phyloP scores from a whole-genome alignment of 2,113 vertebrate genomes.

The Corythornis cristatus region DNA sequence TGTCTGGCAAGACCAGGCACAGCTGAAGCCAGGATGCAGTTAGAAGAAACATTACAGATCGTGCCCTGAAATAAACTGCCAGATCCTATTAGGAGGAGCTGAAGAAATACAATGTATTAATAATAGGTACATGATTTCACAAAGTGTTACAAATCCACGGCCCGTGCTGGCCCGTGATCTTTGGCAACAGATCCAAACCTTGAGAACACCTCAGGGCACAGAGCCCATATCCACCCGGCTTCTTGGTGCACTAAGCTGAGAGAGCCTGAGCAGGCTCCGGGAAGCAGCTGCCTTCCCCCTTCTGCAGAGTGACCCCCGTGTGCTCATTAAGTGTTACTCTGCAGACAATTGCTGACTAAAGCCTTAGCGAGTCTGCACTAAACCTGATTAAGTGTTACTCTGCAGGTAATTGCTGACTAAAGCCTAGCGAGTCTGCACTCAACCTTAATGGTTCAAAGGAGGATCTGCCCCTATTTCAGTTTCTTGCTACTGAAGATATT shows the following conservation, averaged over 20 bases:
- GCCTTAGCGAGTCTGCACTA: background rate
- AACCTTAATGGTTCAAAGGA: constrained; percentile 26
- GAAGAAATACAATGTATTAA: background rate
- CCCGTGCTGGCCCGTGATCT: background rate
- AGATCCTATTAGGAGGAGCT: background rate
- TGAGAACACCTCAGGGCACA: fast-evolving
- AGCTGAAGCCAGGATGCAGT: background rate
- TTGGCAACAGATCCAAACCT: background rate
- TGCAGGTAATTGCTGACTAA: constrained; percentile 36
- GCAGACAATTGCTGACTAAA: constrained; percentile 36
- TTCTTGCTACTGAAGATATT: background rate
- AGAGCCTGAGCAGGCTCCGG: background rate
- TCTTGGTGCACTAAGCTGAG: background rate
- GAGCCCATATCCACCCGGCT: background rate
- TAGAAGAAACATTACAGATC: background rate
- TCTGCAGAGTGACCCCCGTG: background rate
- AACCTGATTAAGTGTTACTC: background rate
- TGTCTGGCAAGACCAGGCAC: background rate
- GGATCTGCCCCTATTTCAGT: background rate
- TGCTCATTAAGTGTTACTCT: constrained; percentile 6
- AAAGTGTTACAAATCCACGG: background rate
- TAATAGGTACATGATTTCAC: background rate
- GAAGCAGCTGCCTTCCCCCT: background rate
- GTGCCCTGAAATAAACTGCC: background rate
- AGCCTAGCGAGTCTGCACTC: background rate